Percentiles rank a stretch among this genome's conserved stretches.
These are phyloP conservation scores for Amiota communis DNA, from an alignment of 2,888 invertebrate genomes.

Conservation along the genomic window DNA sequence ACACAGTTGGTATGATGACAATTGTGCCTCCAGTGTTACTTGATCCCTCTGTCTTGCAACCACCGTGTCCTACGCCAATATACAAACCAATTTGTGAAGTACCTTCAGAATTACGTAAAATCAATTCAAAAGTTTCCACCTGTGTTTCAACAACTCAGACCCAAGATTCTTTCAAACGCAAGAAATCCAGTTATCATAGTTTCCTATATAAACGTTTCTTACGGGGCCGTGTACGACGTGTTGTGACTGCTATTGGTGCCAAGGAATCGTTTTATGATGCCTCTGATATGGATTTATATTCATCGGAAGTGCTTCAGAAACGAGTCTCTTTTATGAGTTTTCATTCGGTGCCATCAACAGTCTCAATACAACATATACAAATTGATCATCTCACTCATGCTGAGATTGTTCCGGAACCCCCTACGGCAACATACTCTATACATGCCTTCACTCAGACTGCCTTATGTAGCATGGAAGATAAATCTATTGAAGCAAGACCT, in stretches of 20 bases:
- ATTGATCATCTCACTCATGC: slow-evolving; percentile 23
- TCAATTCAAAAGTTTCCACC: neutral
- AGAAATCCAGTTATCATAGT: slow-evolving; percentile 39
- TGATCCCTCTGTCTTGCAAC: slow-evolving; percentile 27
- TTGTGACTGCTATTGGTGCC: slow-evolving; percentile 37
- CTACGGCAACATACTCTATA: slow-evolving; percentile 34
- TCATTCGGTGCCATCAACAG: slow-evolving; percentile 51
- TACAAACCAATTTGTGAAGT: slow-evolving; percentile 52
- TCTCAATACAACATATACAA: slow-evolving; percentile 27
- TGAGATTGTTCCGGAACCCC: slow-evolving; percentile 21
- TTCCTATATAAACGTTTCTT: slow-evolving; percentile 44
- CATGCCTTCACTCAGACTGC: slow-evolving; percentile 52
- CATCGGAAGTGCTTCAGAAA: slow-evolving; percentile 44
- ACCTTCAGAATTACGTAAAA: slow-evolving; percentile 54
- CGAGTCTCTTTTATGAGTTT: slow-evolving; percentile 56
- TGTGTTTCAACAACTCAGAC: slow-evolving; percentile 4
- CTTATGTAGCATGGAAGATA: neutral
- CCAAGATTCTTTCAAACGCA: slow-evolving; percentile 5
- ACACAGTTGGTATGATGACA: slow-evolving; percentile 46
- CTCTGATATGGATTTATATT: slow-evolving; percentile 36
- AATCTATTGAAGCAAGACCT: slow-evolving; percentile 39
- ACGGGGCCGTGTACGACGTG: slow-evolving; percentile 49
- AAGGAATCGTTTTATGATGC: slow-evolving; percentile 30
- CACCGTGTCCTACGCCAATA: neutral
- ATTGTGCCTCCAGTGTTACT: slow-evolving; percentile 40